phyloP scores from a whole-genome alignment of 2,888 invertebrate species.

The Tiliacea citrago region DNA sequence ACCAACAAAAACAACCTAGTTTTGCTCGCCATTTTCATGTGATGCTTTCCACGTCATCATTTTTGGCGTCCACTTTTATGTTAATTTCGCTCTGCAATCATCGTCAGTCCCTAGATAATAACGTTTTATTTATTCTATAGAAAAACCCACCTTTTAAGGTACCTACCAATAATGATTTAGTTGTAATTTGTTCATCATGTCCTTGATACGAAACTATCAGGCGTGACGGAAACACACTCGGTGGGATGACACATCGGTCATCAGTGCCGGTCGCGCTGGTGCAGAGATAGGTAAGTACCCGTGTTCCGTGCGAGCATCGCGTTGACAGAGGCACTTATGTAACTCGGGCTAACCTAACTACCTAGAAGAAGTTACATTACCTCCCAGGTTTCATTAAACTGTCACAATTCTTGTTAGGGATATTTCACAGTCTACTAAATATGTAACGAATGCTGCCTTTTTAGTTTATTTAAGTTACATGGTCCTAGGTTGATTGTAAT shows the following conservation, averaged over 20 bases:
- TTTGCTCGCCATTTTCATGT: neutral
- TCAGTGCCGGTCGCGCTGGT: conserved; percentile 5
- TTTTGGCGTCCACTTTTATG: neutral
- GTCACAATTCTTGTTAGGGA: neutral
- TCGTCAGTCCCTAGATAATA: neutral
- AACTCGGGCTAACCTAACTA: neutral
- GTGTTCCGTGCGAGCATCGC: conserved; percentile 28
- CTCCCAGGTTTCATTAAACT: conserved; percentile 26
- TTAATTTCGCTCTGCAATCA: neutral
- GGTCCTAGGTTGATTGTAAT: neutral
- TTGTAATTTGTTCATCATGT: conserved; percentile 12
- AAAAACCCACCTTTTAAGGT: neutral
- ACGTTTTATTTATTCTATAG: neutral
- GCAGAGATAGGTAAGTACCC: neutral
- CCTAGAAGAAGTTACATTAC: conserved; percentile 7
- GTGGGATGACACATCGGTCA: conserved; percentile 30
- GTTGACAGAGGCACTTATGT: conserved; percentile 18
- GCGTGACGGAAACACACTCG: conserved; percentile 21
- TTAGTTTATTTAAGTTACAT: neutral
- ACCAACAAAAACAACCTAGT: neutral
- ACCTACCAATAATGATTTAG: conserved; percentile 10
- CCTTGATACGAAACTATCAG: conserved; percentile 40
- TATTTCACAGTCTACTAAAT: neutral
- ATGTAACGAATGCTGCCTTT: neutral
- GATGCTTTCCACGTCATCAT: neutral